Evolutionary conservation across 2,797 vertebrate genomes (phyloP).

Genomic region (Danionella dracula): DNA sequence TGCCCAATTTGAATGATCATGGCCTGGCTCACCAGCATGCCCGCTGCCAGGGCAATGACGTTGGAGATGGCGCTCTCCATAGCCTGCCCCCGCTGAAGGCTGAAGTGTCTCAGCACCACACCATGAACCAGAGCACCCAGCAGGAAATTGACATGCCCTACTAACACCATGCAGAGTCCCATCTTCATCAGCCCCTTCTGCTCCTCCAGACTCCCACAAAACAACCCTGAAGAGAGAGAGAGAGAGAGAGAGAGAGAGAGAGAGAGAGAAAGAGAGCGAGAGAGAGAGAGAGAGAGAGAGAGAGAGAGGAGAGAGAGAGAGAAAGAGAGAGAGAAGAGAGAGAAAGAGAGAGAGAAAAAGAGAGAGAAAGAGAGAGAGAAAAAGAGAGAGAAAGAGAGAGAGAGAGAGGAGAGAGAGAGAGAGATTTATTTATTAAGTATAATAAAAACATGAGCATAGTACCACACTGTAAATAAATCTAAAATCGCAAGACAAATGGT

Average conservation of each 20-base stretch:
- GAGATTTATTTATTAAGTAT: no score
- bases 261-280: not conserved
- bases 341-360: no score
- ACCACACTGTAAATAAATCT: no score
- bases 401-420: no score
- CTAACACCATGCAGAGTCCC: slow-evolving; percentile 80
- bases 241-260: not conserved
- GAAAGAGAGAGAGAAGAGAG: not conserved
- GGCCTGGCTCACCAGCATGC: slow-evolving; percentile 73
- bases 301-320: not conserved
- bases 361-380: no score
- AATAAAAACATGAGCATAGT: no score
- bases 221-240: slow-evolving; percentile 50
- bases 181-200: slow-evolving; percentile 81
- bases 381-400: no score
- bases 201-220: slow-evolving; percentile 63
- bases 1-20: not conserved
- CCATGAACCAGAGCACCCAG: slow-evolving; percentile 79
- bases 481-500: no score
- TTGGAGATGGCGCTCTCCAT: slow-evolving; percentile 78
- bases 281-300: no score
- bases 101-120: slow-evolving; percentile 78
- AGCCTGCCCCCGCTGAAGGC: slow-evolving; percentile 58
- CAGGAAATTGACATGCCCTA: slow-evolving; percentile 87
- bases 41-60: slow-evolving; percentile 65